phyloP scores from a whole-genome alignment of 2,888 invertebrate genomes.

The Nudaria mundana region DNA sequence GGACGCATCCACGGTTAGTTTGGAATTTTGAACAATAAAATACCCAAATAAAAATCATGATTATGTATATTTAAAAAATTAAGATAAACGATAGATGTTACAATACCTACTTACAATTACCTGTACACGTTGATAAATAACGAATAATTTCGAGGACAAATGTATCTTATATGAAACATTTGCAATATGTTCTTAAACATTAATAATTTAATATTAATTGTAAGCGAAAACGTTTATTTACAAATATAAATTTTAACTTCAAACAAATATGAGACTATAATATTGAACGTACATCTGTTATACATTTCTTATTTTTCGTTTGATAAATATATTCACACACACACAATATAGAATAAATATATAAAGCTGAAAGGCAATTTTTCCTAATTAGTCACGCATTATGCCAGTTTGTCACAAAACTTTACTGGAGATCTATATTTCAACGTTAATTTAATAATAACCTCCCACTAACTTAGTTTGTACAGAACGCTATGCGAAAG shows the following conservation, averaged over 20 bases:
- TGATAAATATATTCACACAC: slow-evolving; percentile 47
- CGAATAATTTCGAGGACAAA: slow-evolving; percentile 59
- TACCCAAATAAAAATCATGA: slow-evolving; percentile 65
- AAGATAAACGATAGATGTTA: slow-evolving; percentile 64
- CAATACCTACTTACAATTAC: slow-evolving; percentile 74
- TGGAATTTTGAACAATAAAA: no score
- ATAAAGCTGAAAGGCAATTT: slow-evolving; percentile 37
- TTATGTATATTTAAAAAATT: slow-evolving; percentile 79
- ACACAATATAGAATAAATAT: slow-evolving; percentile 40
- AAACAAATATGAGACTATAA: slow-evolving; percentile 48
- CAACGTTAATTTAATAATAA: no score
- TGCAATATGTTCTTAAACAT: slow-evolving; percentile 51
- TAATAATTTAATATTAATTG: slow-evolving; percentile 44
- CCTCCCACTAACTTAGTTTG: no score
- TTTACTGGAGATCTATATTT: slow-evolving; percentile 7
- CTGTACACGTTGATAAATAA: slow-evolving; percentile 76
- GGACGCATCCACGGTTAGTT: no score
- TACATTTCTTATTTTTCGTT: slow-evolving; percentile 50
- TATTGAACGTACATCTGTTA: slow-evolving; percentile 55
- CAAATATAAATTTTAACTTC: slow-evolving; percentile 47
- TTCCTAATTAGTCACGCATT: slow-evolving; percentile 11
- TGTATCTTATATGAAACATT: slow-evolving; percentile 54
- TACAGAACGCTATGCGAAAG: no score
- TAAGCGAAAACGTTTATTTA: slow-evolving; percentile 61
- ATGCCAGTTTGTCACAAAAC: slow-evolving; percentile 17